Conservation (phyloP, 37 sponge, comb jelly and placozoan species). For the Spongia lamella region DNA sequence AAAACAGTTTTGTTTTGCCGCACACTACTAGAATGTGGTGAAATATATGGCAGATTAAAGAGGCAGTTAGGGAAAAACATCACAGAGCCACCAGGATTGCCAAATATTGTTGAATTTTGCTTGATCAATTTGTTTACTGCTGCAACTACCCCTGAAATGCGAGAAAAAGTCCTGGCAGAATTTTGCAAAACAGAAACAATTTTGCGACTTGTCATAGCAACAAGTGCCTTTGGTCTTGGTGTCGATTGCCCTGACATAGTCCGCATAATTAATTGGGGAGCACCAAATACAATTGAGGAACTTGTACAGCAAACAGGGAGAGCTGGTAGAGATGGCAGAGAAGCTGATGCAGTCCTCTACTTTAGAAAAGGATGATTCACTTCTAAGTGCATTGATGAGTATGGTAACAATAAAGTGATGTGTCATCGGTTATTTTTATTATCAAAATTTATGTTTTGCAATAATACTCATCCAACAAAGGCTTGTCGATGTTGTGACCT, state of each 20-base stretch:
- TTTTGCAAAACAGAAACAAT: constrained; percentile 7
- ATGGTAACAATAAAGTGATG: too few relatives aligned
- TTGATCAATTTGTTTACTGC: constrained; percentile 45
- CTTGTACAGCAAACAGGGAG: constrained; percentile 56
- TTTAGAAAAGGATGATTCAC: too few relatives aligned
- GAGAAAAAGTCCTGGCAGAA: constrained; percentile 23
- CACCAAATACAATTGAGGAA: constrained; percentile 29
- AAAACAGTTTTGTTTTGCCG: constrained; percentile 35
- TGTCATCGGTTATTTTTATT: too few relatives aligned
- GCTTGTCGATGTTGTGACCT: too few relatives aligned
- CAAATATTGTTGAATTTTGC: constrained; percentile 4
- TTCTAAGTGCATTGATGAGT: too few relatives aligned
- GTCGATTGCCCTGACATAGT: constrained; percentile 46
- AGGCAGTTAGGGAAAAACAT: constrained; percentile 16
- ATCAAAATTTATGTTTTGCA: too few relatives aligned
- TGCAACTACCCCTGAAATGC: constrained; percentile 9
- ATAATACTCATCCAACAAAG: too few relatives aligned
- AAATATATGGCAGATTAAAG: constrained; percentile 13
- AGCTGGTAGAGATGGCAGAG: constrained; percentile 45
- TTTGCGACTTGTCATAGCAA: constrained; percentile 39
- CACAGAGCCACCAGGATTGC: constrained; percentile 48
- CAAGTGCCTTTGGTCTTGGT: constrained; percentile 58
- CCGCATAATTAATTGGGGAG: constrained; percentile 39
- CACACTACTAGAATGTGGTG: constrained; percentile 8
- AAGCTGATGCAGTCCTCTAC: constrained; percentile 30